These are phyloP conservation scores for Pelodiscus sinensis DNA, from an alignment of 2,113 vertebrate genomes.

Conservation along the genomic window DNA sequence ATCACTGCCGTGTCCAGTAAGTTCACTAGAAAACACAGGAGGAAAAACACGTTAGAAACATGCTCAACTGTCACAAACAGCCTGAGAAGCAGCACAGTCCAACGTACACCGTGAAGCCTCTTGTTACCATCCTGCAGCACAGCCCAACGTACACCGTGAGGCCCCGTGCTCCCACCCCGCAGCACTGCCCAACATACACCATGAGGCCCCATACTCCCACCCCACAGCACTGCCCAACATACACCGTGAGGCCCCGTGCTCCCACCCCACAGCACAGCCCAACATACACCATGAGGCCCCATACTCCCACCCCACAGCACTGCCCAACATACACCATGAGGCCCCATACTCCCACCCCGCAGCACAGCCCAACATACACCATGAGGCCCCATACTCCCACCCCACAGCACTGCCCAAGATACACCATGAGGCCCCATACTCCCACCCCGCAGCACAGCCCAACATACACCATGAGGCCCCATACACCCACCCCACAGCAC, in stretches of 20 bases:
- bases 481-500: no score
- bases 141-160: rapidly evolving
- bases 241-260: rapidly evolving
- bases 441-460: no score
- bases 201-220: no score
- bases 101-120: neutral
- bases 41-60: conserved; percentile 1
- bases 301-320: rapidly evolving
- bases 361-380: rapidly evolving
- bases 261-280: no score
- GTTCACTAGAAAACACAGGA: conserved; percentile 87
- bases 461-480: no score
- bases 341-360: no score
- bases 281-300: neutral
- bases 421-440: no score
- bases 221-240: neutral
- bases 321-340: no score
- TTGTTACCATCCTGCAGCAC: neutral
- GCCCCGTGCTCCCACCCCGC: neutral
- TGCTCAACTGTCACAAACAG: rapidly evolving
- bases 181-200: no score
- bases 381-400: neutral
- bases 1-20: conserved; percentile 91
- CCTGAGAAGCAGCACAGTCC: neutral
- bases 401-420: no score